Percentiles rank a stretch among this genome's conserved stretches.
Conservation (phyloP, 2,113 vertebrate species). For the Strix aluco region DNA sequence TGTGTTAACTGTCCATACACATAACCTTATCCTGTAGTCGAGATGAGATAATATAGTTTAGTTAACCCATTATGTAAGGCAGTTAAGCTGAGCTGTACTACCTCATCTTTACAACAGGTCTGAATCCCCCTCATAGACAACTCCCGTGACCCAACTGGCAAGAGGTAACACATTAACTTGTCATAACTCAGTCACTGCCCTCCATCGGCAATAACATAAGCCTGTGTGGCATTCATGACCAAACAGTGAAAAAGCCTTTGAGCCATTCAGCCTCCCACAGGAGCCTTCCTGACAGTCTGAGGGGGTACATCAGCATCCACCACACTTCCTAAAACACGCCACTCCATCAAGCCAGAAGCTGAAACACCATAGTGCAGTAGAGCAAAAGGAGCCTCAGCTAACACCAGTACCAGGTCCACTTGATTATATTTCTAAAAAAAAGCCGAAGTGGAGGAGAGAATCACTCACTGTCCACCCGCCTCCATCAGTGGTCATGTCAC, state of each 20-base stretch:
- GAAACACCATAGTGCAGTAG: background rate
- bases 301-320: background rate
- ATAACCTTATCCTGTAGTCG: background rate
- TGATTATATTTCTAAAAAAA: background rate
- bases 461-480: conserved; percentile 85
- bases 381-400: background rate
- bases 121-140: background rate
- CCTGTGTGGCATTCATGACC: background rate
- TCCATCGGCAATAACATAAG: background rate
- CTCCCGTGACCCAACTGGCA: background rate
- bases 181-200: background rate
- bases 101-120: background rate
- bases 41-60: background rate
- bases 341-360: background rate
- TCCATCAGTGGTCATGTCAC: conserved; percentile 87
- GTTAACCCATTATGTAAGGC: background rate
- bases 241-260: background rate
- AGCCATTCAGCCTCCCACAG: background rate
- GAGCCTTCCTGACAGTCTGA: background rate
- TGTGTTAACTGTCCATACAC: background rate
- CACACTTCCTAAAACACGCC: background rate
- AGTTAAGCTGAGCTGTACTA: background rate
- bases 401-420: background rate
- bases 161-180: background rate
- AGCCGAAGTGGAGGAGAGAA: background rate